Evolutionary conservation across 2,888 invertebrate genomes (phyloP), one percentile per base, ranked within the genome.

Genomic region (Choreutis nemorana): DNA sequence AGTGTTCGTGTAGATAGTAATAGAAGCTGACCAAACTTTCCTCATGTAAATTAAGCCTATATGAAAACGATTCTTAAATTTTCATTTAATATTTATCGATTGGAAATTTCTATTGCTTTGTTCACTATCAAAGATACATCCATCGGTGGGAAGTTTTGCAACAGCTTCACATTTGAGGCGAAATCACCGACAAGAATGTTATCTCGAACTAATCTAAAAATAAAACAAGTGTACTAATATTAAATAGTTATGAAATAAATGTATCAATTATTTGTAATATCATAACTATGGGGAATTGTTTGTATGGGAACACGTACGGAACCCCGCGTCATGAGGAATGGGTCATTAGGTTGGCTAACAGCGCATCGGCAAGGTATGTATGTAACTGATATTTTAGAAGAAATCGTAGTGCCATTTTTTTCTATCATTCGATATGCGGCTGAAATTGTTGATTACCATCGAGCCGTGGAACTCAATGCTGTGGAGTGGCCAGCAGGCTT

Each of bases 101-200:
- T 70, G 4, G 85, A 82, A 39, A 89, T 65, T 45, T 87, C 82
- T 2, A 85, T 86, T 14, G 93, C 92, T 59, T 87, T 90, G 18
- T 87, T 87, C 35, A 95, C 75, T 38, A 95, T 90, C 42, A 87
- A 80, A 40, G 91, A 90, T 14, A 94, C 89, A 62, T 95, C 94
- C 81, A 90, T 90, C 8, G 91, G 87, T 31, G 94, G 94, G 62
- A 91, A 95, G 59, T 91, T 93, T 79, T 97, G 97, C 14, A 98
- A 78, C 7, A 98, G 78, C 68, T 97, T 97, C 28, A 99, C 91
- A 70, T 95, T 96, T 14, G 88, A 83, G 29, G 97, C 91, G 70
- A 98, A 99, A 65, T 98, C 98, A 29, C 91, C 91, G 31, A 75
- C 81, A 31, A 98, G 73, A 36, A 99, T 79, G 44, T 91, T 86